These are phyloP conservation scores for Acinonyx jubatus DNA, from an alignment of 2,113 vertebrate species.

Conservation along the genomic window DNA sequence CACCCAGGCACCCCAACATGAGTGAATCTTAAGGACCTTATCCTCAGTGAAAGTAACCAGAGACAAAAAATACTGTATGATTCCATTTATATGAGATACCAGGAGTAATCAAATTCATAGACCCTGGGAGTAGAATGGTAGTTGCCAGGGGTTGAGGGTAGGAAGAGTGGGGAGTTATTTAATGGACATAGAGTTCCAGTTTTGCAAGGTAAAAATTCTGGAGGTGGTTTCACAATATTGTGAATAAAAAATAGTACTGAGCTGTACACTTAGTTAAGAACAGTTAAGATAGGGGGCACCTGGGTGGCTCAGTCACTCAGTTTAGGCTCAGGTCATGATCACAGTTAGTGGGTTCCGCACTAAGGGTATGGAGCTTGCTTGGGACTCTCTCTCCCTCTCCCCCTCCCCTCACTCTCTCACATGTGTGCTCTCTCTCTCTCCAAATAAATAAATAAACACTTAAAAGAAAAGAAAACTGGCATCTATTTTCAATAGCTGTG, in stretches of 20 bases:
- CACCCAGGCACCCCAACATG: neutral
- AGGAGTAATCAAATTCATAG: neutral
- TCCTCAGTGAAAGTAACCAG: neutral
- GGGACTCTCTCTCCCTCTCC: too few species aligned
- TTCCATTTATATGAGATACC: neutral
- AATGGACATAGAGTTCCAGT: neutral
- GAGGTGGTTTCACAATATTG: neutral
- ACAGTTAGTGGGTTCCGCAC: too few species aligned
- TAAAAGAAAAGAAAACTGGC: neutral
- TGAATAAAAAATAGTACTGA: neutral
- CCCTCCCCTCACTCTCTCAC: too few species aligned
- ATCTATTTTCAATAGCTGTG: neutral
- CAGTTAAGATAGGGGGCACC: too few species aligned
- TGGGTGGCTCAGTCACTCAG: too few species aligned
- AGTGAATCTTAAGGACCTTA: neutral
- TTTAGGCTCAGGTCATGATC: too few species aligned
- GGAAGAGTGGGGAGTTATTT: neutral
- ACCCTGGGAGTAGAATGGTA: neutral
- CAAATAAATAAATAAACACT: too few species aligned
- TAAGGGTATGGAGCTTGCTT: too few species aligned
- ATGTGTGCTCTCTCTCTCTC: too few species aligned
- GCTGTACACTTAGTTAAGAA: neutral
- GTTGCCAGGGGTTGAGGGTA: neutral
- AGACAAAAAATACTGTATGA: neutral
- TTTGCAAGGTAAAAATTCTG: neutral